These are phyloP conservation scores for Drosophila demipolita DNA, from an alignment of 2,888 invertebrate genomes.

Conservation along the genomic window DNA sequence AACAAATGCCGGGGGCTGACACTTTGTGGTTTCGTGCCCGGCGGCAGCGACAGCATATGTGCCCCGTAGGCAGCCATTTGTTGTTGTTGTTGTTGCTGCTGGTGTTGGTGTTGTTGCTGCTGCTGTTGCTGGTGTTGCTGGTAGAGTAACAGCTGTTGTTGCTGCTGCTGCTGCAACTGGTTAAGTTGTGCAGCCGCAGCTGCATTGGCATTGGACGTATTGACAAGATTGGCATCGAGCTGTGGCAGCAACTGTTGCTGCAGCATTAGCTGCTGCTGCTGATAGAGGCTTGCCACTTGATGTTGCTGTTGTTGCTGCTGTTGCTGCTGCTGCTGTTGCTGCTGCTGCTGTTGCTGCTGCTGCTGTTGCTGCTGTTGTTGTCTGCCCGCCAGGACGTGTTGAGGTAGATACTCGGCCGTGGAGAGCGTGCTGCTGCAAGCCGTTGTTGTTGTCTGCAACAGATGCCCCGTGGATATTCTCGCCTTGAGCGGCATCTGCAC, in stretches of 20 bases:
- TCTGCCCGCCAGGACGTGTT: conserved; percentile 75
- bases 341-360: conserved; percentile 40
- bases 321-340: conserved; percentile 32
- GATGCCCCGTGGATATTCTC: conserved; percentile 47
- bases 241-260: conserved; percentile 76
- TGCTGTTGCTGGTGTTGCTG: conserved; percentile 69
- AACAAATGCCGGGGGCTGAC: conserved; percentile 80
- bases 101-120: conserved; percentile 63
- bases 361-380: conserved; percentile 45
- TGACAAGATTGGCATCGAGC: conserved; percentile 74
- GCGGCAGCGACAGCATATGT: conserved; percentile 70
- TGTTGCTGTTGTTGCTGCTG: conserved; percentile 40
- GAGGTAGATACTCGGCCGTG: conserved; percentile 84
- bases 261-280: conserved; percentile 55
- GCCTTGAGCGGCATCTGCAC: conserved; percentile 83
- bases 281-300: conserved; percentile 52
- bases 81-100: conserved; percentile 68
- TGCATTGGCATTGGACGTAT: conserved; percentile 83
- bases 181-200: conserved; percentile 77
- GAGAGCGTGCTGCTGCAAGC: conserved; percentile 55
- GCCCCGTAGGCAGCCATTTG: conserved; percentile 58
- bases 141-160: conserved; percentile 60
- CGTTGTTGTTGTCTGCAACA: conserved; percentile 70
- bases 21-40: conserved; percentile 69
- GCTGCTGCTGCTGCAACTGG: conserved; percentile 74